Conservation (phyloP, 2,797 vertebrate genomes). For the Podarcis siculus region DNA sequence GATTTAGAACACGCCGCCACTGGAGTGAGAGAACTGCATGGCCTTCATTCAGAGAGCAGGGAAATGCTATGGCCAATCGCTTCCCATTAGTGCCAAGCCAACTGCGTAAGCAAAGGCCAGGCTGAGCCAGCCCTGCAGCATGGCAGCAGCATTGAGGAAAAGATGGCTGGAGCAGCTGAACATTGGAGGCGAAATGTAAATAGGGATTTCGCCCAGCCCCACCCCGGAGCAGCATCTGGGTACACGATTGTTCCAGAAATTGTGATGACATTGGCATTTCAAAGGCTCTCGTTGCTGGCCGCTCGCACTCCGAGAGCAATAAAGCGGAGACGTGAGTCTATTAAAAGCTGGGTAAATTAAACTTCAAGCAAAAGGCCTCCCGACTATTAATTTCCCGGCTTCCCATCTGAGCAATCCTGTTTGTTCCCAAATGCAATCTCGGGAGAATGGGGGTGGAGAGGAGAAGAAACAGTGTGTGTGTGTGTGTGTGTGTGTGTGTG, state of each 20-base stretch:
- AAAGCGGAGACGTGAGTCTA: conserved; percentile 40
- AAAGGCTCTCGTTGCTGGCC: conserved; percentile 34
- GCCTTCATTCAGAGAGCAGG: not conserved
- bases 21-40: not conserved
- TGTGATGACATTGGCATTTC: conserved; percentile 29
- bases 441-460: not conserved
- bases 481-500: too few relatives aligned
- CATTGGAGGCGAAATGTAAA: not conserved
- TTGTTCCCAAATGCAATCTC: rapidly evolving
- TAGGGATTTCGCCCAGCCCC: conserved; percentile 18
- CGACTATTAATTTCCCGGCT: conserved; percentile 40
- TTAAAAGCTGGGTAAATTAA: conserved; percentile 51
- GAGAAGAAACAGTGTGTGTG: not conserved
- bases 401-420: conserved; percentile 8
- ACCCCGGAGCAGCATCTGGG: conserved; percentile 43
- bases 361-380: conserved; percentile 37
- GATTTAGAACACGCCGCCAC: not conserved
- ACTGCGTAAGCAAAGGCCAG: conserved; percentile 12
- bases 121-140: not conserved
- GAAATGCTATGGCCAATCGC: not conserved
- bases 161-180: conserved; percentile 4
- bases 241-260: conserved; percentile 46
- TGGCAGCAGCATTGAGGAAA: not conserved
- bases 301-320: conserved; percentile 38
- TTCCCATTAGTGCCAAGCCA: conserved; percentile 22